Percentiles rank a stretch among this genome's conserved stretches.
phyloP scores from a whole-genome alignment of 2,113 vertebrate species.

The Atractosteus spatula region DNA sequence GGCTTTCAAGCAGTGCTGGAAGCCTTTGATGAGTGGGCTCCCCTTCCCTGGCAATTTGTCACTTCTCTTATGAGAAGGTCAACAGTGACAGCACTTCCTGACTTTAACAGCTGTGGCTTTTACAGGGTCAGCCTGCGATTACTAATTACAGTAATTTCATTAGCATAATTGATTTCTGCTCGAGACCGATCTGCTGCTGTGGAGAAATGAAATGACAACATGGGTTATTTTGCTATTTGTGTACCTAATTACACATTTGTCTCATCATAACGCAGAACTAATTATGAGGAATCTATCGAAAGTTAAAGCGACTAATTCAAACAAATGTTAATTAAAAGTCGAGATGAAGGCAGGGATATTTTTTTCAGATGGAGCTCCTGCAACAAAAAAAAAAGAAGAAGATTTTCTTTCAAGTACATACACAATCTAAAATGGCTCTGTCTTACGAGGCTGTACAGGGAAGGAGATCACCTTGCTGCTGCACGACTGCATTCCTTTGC shows the following conservation, averaged over 20 bases:
- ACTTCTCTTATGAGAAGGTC: conserved; percentile 87
- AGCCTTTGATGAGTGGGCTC: conserved; percentile 77
- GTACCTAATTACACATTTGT: conserved; percentile 70
- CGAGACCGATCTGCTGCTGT: conserved; percentile 72
- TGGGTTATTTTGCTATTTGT: conserved; percentile 56
- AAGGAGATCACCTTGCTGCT: too few species aligned
- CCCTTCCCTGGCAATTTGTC: conserved; percentile 76
- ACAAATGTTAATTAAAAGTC: conserved; percentile 50
- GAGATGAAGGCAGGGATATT: conserved; percentile 19
- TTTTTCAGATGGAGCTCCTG: conserved; percentile 10
- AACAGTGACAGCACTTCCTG: conserved; percentile 87
- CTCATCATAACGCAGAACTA: conserved; percentile 54
- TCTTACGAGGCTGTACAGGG: too few species aligned
- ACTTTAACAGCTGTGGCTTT: conserved; percentile 97
- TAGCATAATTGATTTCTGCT: conserved; percentile 98
- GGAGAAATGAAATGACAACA: conserved; percentile 55
- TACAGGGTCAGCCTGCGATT: conserved; percentile 93
- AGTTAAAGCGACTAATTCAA: conserved; percentile 63
- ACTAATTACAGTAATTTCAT: conserved; percentile 98
- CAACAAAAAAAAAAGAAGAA: too few species aligned
- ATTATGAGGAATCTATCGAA: conserved; percentile 67
- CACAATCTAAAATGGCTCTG: too few species aligned
- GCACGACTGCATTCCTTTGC: too few species aligned
- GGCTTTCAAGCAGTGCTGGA: conserved; percentile 78
- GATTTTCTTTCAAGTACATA: too few species aligned